These are phyloP conservation scores for Myocastor coypus DNA, from an alignment of 2,113 vertebrate genomes.

Conservation along the genomic window DNA sequence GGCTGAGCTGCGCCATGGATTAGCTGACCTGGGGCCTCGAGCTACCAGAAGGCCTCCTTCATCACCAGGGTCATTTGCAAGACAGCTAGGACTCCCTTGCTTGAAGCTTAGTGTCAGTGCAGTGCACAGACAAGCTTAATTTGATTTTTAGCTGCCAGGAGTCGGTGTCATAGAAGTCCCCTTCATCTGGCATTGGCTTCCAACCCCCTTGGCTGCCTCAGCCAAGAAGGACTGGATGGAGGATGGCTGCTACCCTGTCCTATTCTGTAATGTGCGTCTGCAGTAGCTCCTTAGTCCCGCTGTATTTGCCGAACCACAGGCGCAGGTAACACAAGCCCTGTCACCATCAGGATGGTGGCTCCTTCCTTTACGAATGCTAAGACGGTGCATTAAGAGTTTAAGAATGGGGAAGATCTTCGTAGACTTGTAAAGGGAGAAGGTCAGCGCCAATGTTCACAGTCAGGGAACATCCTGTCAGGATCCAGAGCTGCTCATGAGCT, in stretches of 20 bases:
- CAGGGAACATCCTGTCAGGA: not conserved
- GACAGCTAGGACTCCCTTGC: slow-evolving; percentile 1
- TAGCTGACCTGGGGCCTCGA: not conserved
- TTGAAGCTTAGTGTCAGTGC: slow-evolving; percentile 29
- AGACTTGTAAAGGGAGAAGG: not conserved
- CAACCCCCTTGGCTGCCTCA: not conserved
- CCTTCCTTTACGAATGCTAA: not conserved
- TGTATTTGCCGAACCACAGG: not conserved
- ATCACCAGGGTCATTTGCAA: not conserved
- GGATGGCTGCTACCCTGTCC: not conserved
- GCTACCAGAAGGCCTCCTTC: not conserved
- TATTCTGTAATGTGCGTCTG: not conserved
- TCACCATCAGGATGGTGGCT: not conserved
- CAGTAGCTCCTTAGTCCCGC: not conserved
- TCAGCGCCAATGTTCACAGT: not conserved
- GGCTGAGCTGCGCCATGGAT: not conserved
- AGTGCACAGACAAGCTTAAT: not conserved
- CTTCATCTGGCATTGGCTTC: slow-evolving; percentile 46
- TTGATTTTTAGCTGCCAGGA: not conserved
- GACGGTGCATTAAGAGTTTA: not conserved
- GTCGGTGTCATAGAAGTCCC: slow-evolving; percentile 36
- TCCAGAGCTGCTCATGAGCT: not conserved
- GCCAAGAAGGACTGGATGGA: not conserved
- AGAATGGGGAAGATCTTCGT: not conserved
- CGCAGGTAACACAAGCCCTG: not conserved